Evolutionary conservation across 2,797 vertebrate genomes (phyloP), one percentile per base, ranked within the genome.

Genomic region (Nyctalus aviator): DNA sequence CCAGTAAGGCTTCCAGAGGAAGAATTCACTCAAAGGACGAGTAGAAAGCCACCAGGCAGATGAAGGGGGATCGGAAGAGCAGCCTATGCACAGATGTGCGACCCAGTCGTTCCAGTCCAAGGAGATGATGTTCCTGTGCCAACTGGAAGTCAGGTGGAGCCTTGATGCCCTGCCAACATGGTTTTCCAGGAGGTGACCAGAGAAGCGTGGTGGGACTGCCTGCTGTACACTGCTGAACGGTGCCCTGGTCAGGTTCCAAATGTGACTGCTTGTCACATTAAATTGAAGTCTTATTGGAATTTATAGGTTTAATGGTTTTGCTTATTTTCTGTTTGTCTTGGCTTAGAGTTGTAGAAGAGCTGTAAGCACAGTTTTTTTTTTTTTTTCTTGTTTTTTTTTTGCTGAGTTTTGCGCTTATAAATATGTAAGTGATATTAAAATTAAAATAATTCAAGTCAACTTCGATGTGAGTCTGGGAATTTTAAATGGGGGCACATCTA

Each of bases 321-420:
- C 79, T 66, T 73, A 32, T 88, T 93, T 92, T 69, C 32, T 72
- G 37, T 73, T 83, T 88, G 32, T 71, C 48, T 84, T 94, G 89
- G 50, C 75, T 64, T 71, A 86, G 64, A 89, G n/a, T 81, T 95
- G 48, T 44, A 82, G 46, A 82, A 55, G 12, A 81, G 53, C 50
- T 53, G 6, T 76, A 85, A 76, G 6, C 53, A 30, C 17, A 83
- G 68, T 11, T 20, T 64, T n/a, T 44, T 9, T 23, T 68, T 94
- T 30, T 79, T n/a, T n/a, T n/a, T n/a, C n/a, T n/a, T n/a, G 14
- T 20, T 64, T n/a, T 44, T 9, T 23, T 68, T 94, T 30, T 79
- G 35, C 27, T 32, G 48, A 87, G 21, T 62, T 32, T 59, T 66
- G 25, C 27, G 11, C 21, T 85, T 93, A 55, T 88, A 90, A 79